Percentiles rank a stretch among this genome's conserved stretches.
These are phyloP conservation scores for Penaeus monodon DNA, from an alignment of 2,888 invertebrate genomes.

Conservation along the genomic window DNA sequence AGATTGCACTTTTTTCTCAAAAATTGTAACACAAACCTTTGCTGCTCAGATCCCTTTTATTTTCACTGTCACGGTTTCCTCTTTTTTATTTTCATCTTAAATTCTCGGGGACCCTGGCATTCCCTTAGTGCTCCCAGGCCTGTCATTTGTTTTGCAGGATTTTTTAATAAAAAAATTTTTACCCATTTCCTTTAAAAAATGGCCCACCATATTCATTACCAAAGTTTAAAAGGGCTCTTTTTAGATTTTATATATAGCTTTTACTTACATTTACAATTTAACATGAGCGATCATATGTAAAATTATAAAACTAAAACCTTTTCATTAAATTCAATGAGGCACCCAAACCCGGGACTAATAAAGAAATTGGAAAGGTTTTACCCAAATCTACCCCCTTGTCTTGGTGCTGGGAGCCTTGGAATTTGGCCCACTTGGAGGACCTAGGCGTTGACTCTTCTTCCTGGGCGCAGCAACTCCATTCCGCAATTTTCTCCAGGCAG, in stretches of 20 bases:
- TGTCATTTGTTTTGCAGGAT: slow-evolving; percentile 60
- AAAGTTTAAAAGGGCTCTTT: too few species aligned
- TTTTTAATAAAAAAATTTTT: neutral
- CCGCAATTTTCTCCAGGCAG: slow-evolving; percentile 88
- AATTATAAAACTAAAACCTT: too few species aligned
- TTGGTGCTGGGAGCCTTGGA: slow-evolving; percentile 85
- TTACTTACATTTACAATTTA: too few species aligned
- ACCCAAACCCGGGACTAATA: too few species aligned
- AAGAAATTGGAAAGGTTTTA: neutral
- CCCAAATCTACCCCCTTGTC: slow-evolving; percentile 83
- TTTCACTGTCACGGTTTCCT: slow-evolving; percentile 71
- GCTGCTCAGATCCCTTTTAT: slow-evolving; percentile 69
- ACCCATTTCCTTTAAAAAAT: neutral
- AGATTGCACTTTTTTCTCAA: slow-evolving; percentile 56
- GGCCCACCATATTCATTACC: too few species aligned
- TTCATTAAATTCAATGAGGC: too few species aligned
- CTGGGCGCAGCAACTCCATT: slow-evolving; percentile 84
- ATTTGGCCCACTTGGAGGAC: slow-evolving; percentile 96
- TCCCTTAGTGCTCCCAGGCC: slow-evolving; percentile 73
- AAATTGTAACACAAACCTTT: slow-evolving; percentile 46
- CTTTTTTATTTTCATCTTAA: slow-evolving; percentile 81
- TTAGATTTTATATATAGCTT: too few species aligned
- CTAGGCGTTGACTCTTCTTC: slow-evolving; percentile 92
- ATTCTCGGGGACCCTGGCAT: slow-evolving; percentile 83
- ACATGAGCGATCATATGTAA: slow-evolving; percentile 66